These are phyloP conservation scores for Upupa epops DNA, from an alignment of 2,113 vertebrate genomes.

Conservation along the genomic window DNA sequence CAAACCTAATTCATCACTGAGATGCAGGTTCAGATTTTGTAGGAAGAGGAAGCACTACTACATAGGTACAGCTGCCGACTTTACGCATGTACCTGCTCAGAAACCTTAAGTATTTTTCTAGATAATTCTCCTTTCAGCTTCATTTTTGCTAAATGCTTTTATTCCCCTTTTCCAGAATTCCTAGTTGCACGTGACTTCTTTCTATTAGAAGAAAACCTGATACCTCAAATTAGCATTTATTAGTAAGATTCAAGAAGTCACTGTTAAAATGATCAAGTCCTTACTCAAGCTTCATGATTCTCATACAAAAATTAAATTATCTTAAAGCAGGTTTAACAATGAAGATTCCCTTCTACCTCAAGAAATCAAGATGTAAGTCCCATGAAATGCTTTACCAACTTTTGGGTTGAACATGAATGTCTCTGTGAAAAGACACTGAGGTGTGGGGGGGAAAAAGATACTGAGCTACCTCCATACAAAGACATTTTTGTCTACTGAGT, in stretches of 20 bases:
- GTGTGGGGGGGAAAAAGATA: accelerated
- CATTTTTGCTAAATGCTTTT: neutral
- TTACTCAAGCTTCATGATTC: neutral
- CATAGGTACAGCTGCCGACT: neutral
- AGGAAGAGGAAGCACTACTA: neutral
- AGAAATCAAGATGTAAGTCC: neutral
- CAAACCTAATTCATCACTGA: neutral
- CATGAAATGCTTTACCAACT: neutral
- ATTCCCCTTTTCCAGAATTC: neutral
- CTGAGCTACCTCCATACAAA: neutral
- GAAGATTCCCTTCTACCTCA: neutral
- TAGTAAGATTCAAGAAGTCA: neutral
- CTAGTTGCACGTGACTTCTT: neutral
- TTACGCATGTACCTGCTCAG: neutral
- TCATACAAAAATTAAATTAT: neutral
- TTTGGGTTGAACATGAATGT: neutral
- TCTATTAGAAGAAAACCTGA: neutral
- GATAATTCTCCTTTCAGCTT: neutral
- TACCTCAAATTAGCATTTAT: neutral
- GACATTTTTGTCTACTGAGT: neutral
- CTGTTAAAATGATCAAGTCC: neutral
- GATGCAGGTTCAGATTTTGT: neutral
- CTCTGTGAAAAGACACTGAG: neutral
- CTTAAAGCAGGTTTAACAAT: neutral
- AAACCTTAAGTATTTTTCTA: neutral